Conservation (phyloP, 2,797 vertebrate species). For the Florisuga fusca region DNA sequence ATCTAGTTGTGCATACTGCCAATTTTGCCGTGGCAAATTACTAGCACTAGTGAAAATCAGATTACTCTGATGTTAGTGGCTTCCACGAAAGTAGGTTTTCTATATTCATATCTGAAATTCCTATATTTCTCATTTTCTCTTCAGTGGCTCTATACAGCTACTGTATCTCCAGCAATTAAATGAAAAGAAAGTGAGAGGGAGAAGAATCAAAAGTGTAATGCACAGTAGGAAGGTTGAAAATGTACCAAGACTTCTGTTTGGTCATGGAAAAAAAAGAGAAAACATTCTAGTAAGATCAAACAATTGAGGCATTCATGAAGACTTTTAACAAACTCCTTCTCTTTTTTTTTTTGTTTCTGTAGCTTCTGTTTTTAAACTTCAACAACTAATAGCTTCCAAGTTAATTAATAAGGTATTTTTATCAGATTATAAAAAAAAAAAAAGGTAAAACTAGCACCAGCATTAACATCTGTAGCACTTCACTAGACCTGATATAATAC, state of each 20-base stretch:
- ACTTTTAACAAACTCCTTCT: not conserved
- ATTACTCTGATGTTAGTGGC: not conserved
- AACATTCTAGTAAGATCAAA: not conserved
- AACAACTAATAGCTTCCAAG: not conserved
- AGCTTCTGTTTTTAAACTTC: not conserved
- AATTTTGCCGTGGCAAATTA: not conserved
- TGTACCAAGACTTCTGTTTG: rapidly evolving
- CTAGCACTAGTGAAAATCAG: not conserved
- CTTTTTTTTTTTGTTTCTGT: not conserved
- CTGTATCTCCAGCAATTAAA: not conserved
- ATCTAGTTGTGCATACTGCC: not conserved
- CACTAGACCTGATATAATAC: not conserved
- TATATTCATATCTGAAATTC: not conserved
- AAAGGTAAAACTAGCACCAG: not conserved
- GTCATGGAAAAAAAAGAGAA: not conserved
- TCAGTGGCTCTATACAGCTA: not conserved
- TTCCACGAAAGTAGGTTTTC: not conserved
- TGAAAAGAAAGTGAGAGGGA: not conserved
- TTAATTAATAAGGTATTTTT: not conserved
- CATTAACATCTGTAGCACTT: not conserved
- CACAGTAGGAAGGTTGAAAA: not conserved
- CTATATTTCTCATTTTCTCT: not conserved
- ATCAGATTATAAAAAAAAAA: not conserved
- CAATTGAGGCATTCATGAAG: not conserved
- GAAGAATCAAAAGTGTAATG: not conserved